A percentile compares a stretch with the other conserved stretches of the same genome.
phyloP scores from a whole-genome alignment of 2,113 vertebrate species.

The Hyperopisus bebe region DNA sequence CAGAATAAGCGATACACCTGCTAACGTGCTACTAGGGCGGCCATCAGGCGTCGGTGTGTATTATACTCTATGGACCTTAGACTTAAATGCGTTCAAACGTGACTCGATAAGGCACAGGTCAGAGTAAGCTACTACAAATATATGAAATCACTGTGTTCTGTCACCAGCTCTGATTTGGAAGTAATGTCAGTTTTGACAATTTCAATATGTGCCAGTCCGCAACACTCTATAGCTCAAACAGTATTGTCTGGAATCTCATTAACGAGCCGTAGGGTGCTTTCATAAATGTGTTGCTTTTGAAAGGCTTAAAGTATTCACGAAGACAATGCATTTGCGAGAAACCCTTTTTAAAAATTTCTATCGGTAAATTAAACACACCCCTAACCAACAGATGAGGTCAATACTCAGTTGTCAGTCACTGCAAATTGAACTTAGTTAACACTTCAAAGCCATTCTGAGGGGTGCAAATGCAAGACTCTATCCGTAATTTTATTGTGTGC shows the following conservation, averaged over 20 bases:
- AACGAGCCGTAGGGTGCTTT: slow-evolving; percentile 58
- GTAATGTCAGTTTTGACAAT: slow-evolving; percentile 23
- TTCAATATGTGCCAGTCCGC: slow-evolving; percentile 18
- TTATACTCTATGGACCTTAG: background rate
- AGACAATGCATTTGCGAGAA: slow-evolving; percentile 65
- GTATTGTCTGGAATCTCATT: slow-evolving; percentile 62
- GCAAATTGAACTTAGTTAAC: slow-evolving; percentile 88
- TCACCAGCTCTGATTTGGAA: background rate
- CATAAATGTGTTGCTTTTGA: slow-evolving; percentile 60
- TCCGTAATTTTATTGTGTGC: slow-evolving; percentile 67
- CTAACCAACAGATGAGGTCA: slow-evolving; percentile 76
- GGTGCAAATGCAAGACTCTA: slow-evolving; percentile 85
- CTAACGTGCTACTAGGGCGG: background rate
- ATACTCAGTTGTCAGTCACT: slow-evolving; percentile 75
- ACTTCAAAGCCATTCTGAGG: slow-evolving; percentile 75
- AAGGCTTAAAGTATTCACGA: slow-evolving; percentile 59
- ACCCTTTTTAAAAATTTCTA: slow-evolving; percentile 49
- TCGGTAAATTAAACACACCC: slow-evolving; percentile 58
- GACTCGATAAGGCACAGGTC: background rate
- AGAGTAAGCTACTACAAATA: background rate
- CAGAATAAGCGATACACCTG: background rate
- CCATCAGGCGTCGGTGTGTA: background rate
- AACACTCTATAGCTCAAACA: slow-evolving; percentile 20
- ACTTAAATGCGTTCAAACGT: background rate
- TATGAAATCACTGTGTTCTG: background rate